Conservation (phyloP, 2,797 vertebrate species). For the Pelodytes ibericus region DNA sequence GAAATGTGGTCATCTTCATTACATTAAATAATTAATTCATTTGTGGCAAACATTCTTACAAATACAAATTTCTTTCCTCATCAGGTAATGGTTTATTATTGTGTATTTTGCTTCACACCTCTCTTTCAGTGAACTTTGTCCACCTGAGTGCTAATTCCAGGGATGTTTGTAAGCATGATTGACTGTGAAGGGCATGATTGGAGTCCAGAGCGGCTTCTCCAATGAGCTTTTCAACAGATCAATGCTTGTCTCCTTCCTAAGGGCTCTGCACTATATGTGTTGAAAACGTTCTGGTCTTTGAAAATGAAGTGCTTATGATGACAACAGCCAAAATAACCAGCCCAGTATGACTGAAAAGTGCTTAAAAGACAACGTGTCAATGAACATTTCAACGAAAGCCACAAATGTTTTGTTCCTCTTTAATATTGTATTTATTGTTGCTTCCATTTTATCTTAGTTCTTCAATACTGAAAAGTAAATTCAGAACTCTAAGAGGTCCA, state of each 20-base stretch:
- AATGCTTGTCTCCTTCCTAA: conserved; percentile 14
- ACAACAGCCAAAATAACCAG: conserved; percentile 30
- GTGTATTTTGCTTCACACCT: background rate
- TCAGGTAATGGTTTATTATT: background rate
- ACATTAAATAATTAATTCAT: background rate
- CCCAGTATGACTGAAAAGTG: conserved; percentile 8
- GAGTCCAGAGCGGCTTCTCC: background rate
- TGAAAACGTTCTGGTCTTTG: conserved; percentile 52
- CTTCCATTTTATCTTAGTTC: too few species aligned
- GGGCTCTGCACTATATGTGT: conserved; percentile 30
- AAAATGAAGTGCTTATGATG: conserved; percentile 48
- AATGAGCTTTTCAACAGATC: background rate
- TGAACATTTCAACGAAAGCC: background rate
- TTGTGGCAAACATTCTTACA: background rate
- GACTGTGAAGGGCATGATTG: background rate
- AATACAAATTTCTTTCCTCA: background rate
- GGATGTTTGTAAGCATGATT: conserved; percentile 29
- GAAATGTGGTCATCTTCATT: background rate
- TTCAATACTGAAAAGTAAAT: too few species aligned
- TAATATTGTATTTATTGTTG: too few species aligned
- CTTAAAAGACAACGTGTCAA: background rate
- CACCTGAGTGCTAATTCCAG: conserved; percentile 29
- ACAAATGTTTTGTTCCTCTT: background rate
- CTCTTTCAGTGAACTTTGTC: conserved; percentile 23
- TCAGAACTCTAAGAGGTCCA: too few species aligned